phyloP scores from a whole-genome alignment of 1,140 invertebrate species.

The Atta colombica region DNA sequence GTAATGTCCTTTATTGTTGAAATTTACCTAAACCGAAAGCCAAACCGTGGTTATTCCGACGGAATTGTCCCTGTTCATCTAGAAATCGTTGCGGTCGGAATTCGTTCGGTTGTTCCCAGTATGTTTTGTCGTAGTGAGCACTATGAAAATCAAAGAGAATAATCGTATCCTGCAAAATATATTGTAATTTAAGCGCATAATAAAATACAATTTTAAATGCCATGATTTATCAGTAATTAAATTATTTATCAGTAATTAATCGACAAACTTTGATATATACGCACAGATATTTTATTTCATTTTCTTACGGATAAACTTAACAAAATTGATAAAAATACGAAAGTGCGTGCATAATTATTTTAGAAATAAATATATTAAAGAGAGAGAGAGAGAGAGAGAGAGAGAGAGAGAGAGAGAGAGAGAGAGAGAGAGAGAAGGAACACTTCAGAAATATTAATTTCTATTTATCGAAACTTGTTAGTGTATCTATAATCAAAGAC shows the following conservation, averaged over 20 bases:
- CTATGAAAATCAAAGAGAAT: constrained; percentile 90
- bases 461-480: background rate
- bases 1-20: background rate
- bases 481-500: background rate
- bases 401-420: too few relatives aligned
- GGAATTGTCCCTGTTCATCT: constrained; percentile 88
- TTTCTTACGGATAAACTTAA: background rate
- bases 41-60: constrained; percentile 88
- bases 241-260: background rate
- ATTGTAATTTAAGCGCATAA: background rate
- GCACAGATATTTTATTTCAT: background rate
- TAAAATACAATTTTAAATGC: background rate
- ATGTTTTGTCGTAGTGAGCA: constrained; percentile 89
- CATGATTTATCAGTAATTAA: background rate
- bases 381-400: too few relatives aligned
- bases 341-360: background rate
- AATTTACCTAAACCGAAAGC: constrained; percentile 91
- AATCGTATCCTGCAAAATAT: constrained; percentile 88
- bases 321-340: background rate
- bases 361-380: background rate
- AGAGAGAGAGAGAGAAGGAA: too few relatives aligned
- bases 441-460: constrained; percentile 31
- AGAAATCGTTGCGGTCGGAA: constrained; percentile 92
- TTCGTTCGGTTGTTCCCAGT: constrained; percentile 90
- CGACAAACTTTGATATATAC: background rate